A percentile compares a stretch with the other conserved stretches of the same genome.
Evolutionary conservation across 2,888 invertebrate species (phyloP).

Genomic region (Nebria brevicollis): DNA sequence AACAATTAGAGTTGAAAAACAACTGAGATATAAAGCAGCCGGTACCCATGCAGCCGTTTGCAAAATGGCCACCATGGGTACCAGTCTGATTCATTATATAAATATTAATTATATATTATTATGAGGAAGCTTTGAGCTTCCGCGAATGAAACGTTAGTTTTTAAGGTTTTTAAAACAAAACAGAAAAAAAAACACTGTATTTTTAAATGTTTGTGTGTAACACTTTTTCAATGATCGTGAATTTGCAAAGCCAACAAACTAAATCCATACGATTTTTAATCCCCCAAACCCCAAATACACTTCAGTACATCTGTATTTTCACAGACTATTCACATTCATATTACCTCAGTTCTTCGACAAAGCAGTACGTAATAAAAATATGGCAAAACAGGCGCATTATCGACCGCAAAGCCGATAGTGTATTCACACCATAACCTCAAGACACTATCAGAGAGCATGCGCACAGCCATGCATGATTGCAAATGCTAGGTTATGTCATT

Average conservation of each 20-base stretch:
- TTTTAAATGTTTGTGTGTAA: slow-evolving; percentile 65
- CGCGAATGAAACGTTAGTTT: slow-evolving; percentile 52
- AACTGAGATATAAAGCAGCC: slow-evolving; percentile 54
- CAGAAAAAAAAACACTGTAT: slow-evolving; percentile 56
- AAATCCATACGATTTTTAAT: slow-evolving; percentile 47
- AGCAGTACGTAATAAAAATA: slow-evolving; percentile 33
- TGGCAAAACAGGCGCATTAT: slow-evolving; percentile 19
- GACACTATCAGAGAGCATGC: background rate
- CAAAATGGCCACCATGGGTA: slow-evolving; percentile 48
- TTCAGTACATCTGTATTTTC: slow-evolving; percentile 8
- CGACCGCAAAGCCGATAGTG: background rate
- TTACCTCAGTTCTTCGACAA: slow-evolving; percentile 42
- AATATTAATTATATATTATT: slow-evolving; percentile 51
- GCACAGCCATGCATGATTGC: background rate
- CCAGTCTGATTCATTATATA: slow-evolving; percentile 54
- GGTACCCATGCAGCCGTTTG: slow-evolving; percentile 52
- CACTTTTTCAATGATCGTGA: slow-evolving; percentile 61
- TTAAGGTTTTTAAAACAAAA: slow-evolving; percentile 57
- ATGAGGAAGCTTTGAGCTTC: slow-evolving; percentile 53
- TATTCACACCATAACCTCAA: background rate
- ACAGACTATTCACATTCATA: background rate
- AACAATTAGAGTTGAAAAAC: slow-evolving; percentile 58
- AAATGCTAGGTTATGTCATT: background rate
- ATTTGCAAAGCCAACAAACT: slow-evolving; percentile 55
- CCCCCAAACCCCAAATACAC: slow-evolving; percentile 26